Evolutionary conservation across 2,113 vertebrate genomes (phyloP).

Genomic region (Girardinichthys multiradiatus): DNA sequence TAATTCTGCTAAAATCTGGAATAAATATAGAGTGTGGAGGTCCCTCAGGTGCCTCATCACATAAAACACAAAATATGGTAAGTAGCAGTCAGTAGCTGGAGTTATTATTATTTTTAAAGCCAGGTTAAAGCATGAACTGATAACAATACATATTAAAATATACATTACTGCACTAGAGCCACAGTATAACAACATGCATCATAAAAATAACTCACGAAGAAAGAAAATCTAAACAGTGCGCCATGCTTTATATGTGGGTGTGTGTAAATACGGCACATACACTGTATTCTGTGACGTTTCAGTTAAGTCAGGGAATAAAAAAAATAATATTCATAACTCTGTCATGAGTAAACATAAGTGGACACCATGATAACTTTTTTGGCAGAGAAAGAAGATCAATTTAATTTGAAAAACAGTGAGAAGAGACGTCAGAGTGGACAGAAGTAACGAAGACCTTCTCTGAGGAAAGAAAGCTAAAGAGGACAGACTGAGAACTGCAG

Average conservation of each 20-base stretch:
- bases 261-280: neutral
- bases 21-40: neutral
- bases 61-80: conserved; percentile 9
- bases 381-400: conserved; percentile 27
- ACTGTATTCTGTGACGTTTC: neutral
- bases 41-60: neutral
- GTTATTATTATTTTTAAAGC: conserved; percentile 24
- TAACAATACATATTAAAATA: conserved; percentile 9
- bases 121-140: conserved; percentile 2
- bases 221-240: conserved; percentile 28
- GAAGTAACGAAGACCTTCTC: neutral
- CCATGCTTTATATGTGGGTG: conserved; percentile 12
- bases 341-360: conserved; percentile 3
- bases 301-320: conserved; percentile 3
- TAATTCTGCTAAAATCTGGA: neutral
- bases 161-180: conserved; percentile 16
- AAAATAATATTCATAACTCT: neutral
- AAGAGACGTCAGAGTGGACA: neutral
- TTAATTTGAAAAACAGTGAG: neutral
- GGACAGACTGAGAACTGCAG: neutral
- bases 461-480: neutral
- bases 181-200: conserved; percentile 25
- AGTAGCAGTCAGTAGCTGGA: conserved; percentile 12
- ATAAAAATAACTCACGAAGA: conserved; percentile 5
- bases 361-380: conserved; percentile 12